Evolutionary conservation across 2,888 invertebrate species (phyloP).

Genomic region (Dicranocentrus wangi): DNA sequence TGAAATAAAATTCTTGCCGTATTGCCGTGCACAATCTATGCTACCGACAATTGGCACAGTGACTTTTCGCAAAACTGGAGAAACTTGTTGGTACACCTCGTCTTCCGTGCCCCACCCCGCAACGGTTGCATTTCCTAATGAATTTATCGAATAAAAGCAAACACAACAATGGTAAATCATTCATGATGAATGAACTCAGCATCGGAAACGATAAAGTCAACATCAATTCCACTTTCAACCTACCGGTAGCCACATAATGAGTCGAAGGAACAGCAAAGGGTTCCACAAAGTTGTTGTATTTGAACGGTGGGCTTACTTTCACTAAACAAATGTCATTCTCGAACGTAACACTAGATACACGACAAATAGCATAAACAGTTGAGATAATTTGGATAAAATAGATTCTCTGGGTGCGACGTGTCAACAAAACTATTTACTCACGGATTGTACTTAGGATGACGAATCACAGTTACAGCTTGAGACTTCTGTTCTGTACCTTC

Average conservation of each 20-base stretch:
- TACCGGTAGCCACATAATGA: constrained; percentile 54
- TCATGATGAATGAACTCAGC: no score
- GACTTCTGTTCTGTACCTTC: constrained; percentile 54
- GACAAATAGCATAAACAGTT: neutral
- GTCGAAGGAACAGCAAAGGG: constrained; percentile 44
- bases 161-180: neutral
- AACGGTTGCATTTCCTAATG: constrained; percentile 48
- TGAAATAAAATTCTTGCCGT: constrained; percentile 42
- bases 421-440: constrained; percentile 17
- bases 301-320: constrained; percentile 52
- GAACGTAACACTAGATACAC: constrained; percentile 33
- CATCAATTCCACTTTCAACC: no score
- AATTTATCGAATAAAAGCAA: neutral
- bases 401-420: neutral
- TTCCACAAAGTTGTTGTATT: constrained; percentile 26
- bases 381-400: neutral
- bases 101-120: constrained; percentile 58
- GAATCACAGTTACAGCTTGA: constrained; percentile 35
- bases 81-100: constrained; percentile 45
- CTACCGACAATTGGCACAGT: constrained; percentile 37
- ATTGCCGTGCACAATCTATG: constrained; percentile 41
- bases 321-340: constrained; percentile 57
- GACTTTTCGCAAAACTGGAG: constrained; percentile 54
- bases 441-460: constrained; percentile 50
- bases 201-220: no score